Evolutionary conservation across 1,140 invertebrate genomes (phyloP).

Genomic region (Mercenaria mercenaria): DNA sequence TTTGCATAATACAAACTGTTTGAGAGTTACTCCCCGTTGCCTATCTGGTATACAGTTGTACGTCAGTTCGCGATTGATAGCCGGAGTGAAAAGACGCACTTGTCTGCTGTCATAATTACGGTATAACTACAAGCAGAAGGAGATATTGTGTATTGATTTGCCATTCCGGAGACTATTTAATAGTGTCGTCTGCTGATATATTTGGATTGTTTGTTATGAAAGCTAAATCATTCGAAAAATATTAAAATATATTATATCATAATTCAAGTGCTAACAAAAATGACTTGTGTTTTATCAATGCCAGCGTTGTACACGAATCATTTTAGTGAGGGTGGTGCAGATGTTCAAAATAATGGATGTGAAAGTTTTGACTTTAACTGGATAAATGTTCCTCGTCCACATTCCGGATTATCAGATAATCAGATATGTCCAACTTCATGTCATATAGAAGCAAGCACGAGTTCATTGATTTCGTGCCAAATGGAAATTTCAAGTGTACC

Average conservation of each 20-base stretch:
- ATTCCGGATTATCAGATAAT: neutral
- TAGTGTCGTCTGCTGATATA: neutral
- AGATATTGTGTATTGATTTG: neutral
- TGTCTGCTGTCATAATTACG: neutral
- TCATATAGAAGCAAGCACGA: neutral
- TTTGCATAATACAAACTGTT: too few relatives aligned
- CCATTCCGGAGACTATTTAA: neutral
- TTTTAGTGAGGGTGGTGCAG: neutral
- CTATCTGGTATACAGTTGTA: neutral
- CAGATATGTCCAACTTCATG: neutral
- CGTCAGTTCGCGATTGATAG: conserved; percentile 24
- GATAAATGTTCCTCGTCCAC: neutral
- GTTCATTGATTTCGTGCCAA: neutral
- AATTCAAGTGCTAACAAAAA: neutral
- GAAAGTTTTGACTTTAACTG: conserved; percentile 33
- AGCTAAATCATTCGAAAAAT: neutral
- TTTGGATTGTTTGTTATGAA: too few relatives aligned
- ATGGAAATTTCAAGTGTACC: neutral
- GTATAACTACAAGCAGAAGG: neutral
- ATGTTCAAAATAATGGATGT: too few relatives aligned
- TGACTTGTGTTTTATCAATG: too few relatives aligned
- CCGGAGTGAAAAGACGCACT: conserved; percentile 6
- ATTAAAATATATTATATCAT: too few relatives aligned
- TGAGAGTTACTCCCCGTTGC: conserved; percentile 19
- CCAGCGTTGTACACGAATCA: conserved; percentile 1